phyloP scores from a whole-genome alignment of 2,888 invertebrate species.

The Erebia aethiops region DNA sequence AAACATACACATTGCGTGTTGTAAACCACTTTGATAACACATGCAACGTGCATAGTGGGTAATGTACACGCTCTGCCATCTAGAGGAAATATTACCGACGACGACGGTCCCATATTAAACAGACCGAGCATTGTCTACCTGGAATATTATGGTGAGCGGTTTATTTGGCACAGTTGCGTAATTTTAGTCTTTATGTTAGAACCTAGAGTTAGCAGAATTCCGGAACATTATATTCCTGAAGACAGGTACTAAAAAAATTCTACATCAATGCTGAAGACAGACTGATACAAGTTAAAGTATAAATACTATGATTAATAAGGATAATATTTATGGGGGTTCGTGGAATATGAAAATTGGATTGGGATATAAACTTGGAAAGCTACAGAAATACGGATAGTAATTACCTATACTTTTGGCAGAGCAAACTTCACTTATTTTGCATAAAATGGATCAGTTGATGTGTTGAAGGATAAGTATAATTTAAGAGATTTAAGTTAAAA shows the following conservation, averaged over 20 bases:
- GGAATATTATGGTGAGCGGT: conserved; percentile 24
- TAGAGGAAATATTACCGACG: conserved; percentile 26
- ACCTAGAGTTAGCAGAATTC: background rate
- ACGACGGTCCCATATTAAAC: conserved; percentile 16
- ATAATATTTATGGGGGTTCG: background rate
- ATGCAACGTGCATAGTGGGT: conserved; percentile 30
- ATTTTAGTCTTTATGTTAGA: conserved; percentile 17
- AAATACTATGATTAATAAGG: background rate
- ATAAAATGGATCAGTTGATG: too few relatives aligned
- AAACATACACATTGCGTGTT: conserved; percentile 36
- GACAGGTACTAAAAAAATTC: too few relatives aligned
- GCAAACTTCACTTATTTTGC: too few relatives aligned
- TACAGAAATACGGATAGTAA: background rate
- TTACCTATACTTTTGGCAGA: too few relatives aligned
- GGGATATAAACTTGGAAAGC: background rate
- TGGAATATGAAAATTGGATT: conserved; percentile 2
- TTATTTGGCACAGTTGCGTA: conserved; percentile 23
- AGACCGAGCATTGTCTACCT: conserved; percentile 19
- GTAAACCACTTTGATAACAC: conserved; percentile 35
- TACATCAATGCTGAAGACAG: background rate
- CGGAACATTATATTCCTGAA: conserved; percentile 4
- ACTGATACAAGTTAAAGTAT: conserved; percentile 6
- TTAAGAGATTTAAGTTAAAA: too few relatives aligned
- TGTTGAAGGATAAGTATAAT: too few relatives aligned
- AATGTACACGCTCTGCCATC: conserved; percentile 35